Evolutionary conservation across 2,797 vertebrate species (phyloP).

Genomic region (Pterois miles): DNA sequence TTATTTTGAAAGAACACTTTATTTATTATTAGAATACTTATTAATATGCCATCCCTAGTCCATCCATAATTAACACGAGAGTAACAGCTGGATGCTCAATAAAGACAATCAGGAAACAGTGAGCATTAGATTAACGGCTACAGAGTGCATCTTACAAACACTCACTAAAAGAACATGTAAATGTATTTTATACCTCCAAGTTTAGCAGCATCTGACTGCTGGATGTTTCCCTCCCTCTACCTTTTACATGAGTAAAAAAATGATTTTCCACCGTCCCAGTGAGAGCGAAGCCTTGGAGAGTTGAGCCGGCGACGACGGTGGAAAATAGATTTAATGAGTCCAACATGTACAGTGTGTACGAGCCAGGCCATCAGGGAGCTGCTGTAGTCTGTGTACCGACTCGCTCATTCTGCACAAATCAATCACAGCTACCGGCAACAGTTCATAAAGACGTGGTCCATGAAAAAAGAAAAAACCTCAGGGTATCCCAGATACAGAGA

Average conservation of each 20-base stretch:
- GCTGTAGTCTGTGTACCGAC: too few relatives aligned
- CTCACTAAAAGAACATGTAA: background rate
- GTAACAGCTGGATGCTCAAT: background rate
- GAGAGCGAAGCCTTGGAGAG: constrained; percentile 28
- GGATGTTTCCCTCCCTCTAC: constrained; percentile 4
- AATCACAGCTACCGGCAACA: constrained; percentile 13
- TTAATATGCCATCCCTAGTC: too few relatives aligned
- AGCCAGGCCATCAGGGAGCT: background rate
- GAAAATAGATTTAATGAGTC: constrained; percentile 66
- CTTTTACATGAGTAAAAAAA: constrained; percentile 9
- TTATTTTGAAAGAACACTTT: too few relatives aligned
- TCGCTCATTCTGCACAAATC: constrained; percentile 10
- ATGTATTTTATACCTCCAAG: constrained; percentile 12
- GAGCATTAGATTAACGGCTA: background rate
- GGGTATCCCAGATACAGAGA: constrained; percentile 1
- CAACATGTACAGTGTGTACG: constrained; percentile 21
- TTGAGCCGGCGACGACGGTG: constrained; percentile 11
- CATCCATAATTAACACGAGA: too few relatives aligned
- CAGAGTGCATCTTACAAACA: background rate
- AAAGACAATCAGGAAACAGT: background rate
- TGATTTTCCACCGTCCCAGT: constrained; percentile 36
- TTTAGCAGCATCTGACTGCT: background rate
- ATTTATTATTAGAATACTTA: too few relatives aligned
- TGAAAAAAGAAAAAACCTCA: background rate
- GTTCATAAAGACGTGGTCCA: background rate